phyloP scores from a whole-genome alignment of 2,797 vertebrate genomes.

The Macroramphosus scolopax region DNA sequence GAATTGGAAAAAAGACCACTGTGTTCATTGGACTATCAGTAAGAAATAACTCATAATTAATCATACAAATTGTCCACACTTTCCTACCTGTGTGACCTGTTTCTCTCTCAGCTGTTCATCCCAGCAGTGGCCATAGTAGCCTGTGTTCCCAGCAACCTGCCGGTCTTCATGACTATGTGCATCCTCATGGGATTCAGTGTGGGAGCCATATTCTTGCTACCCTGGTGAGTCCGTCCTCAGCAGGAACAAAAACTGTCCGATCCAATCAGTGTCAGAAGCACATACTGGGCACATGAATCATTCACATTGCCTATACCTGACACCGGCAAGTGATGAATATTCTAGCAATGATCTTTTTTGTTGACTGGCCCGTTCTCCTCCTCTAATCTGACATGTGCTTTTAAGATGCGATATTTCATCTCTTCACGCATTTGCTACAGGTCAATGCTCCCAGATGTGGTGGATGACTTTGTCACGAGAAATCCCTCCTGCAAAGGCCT shows the following conservation, averaged over 20 bases:
- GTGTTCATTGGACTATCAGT: constrained; percentile 74
- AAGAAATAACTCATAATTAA: no score
- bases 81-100: neutral
- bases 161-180: constrained; percentile 68
- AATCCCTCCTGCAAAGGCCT: constrained; percentile 69
- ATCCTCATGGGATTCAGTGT: constrained; percentile 75
- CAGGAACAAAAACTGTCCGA: constrained; percentile 31
- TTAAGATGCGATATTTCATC: constrained; percentile 5
- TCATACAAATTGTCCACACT: neutral
- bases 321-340: constrained; percentile 25
- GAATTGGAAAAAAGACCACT: constrained; percentile 75
- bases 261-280: constrained; percentile 29
- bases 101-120: constrained; percentile 71
- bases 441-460: constrained; percentile 81
- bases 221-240: constrained; percentile 74
- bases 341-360: constrained; percentile 11
- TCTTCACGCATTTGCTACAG: constrained; percentile 44
- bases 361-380: constrained; percentile 6
- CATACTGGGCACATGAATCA: constrained; percentile 40
- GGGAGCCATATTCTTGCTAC: constrained; percentile 75
- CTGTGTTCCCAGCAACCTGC: constrained; percentile 70
- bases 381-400: neutral
- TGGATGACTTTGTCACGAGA: constrained; percentile 74
- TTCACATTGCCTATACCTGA: constrained; percentile 27
- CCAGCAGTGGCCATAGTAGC: constrained; percentile 67